A percentile compares a stretch with the other conserved stretches of the same genome.
These are phyloP conservation scores for Lordiphosa collinella DNA, from an alignment of 1,140 invertebrate genomes.

Conservation along the genomic window DNA sequence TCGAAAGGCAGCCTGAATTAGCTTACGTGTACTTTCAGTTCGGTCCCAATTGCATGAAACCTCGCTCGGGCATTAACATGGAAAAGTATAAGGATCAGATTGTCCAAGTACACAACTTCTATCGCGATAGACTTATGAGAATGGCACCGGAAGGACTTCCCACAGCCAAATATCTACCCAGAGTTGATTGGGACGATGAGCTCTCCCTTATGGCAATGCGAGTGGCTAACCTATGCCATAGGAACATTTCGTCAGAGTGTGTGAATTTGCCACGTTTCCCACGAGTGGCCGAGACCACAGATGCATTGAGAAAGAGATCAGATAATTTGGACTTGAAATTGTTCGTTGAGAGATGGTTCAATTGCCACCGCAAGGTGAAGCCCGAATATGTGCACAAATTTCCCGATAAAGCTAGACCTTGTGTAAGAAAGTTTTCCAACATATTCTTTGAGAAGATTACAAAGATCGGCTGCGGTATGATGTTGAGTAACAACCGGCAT, in stretches of 20 bases:
- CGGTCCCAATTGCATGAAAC: neutral
- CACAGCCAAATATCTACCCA: neutral
- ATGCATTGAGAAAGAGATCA: neutral
- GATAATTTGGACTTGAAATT: neutral
- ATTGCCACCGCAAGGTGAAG: no score
- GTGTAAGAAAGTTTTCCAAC: neutral
- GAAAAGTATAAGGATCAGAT: neutral
- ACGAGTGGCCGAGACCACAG: slow-evolving; percentile 13
- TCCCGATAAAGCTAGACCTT: neutral
- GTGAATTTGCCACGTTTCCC: slow-evolving; percentile 11
- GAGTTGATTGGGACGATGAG: slow-evolving; percentile 2
- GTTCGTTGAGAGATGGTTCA: neutral
- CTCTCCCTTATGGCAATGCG: slow-evolving; percentile 20
- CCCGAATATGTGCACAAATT: neutral
- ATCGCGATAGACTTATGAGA: neutral
- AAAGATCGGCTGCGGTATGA: slow-evolving; percentile 1
- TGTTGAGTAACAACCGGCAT: neutral
- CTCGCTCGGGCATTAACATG: slow-evolving; percentile 3
- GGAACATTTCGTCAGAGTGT: neutral
- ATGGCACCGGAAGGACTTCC: fast-evolving
- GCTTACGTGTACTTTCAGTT: slow-evolving; percentile 1
- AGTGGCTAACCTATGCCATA: slow-evolving; percentile 9
- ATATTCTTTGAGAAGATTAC: neutral
- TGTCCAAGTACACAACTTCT: neutral
- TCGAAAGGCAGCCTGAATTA: neutral